Evolutionary conservation across 1,140 invertebrate genomes (phyloP).

Genomic region (Plectrocnemia conspersa): DNA sequence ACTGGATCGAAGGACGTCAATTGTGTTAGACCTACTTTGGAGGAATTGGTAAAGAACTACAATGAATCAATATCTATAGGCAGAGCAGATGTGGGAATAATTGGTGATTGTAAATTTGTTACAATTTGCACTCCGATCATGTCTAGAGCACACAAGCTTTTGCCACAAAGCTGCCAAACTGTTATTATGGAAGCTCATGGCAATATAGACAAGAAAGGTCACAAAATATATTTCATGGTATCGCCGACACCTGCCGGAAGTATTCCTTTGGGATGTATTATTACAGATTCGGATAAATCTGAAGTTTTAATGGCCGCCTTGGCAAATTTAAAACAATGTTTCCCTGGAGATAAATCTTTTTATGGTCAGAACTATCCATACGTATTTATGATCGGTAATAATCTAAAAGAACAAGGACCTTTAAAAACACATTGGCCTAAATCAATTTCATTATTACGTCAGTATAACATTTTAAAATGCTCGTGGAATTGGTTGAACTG

Average conservation of each 20-base stretch:
- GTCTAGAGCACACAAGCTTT: conserved; percentile 23
- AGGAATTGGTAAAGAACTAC: conserved; percentile 26
- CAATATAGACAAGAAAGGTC: conserved; percentile 24
- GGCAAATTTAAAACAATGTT: conserved; percentile 21
- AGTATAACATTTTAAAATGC: conserved; percentile 22
- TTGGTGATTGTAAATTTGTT: conserved; percentile 27
- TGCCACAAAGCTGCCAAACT: conserved; percentile 26
- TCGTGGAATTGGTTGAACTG: conserved; percentile 29
- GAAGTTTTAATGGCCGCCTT: conserved; percentile 24
- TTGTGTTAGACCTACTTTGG: conserved; percentile 17
- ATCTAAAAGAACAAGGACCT: conserved; percentile 21
- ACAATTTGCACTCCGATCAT: conserved; percentile 30
- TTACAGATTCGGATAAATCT: conserved; percentile 19
- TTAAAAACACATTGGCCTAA: conserved; percentile 29
- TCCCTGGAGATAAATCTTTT: conserved; percentile 24
- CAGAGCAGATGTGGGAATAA: conserved; percentile 25
- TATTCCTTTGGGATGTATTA: conserved; percentile 29
- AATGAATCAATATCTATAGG: conserved; percentile 13
- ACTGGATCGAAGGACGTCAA: conserved; percentile 18
- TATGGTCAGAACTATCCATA: conserved; percentile 23
- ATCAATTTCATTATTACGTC: conserved; percentile 24
- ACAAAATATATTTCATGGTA: conserved; percentile 29
- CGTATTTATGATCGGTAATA: conserved; percentile 25
- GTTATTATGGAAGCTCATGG: conserved; percentile 25
- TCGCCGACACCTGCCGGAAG: conserved; percentile 27